Evolutionary conservation across 2,797 vertebrate genomes (phyloP), one percentile per base, ranked within the genome.

Genomic region (Coreius guichenoti): DNA sequence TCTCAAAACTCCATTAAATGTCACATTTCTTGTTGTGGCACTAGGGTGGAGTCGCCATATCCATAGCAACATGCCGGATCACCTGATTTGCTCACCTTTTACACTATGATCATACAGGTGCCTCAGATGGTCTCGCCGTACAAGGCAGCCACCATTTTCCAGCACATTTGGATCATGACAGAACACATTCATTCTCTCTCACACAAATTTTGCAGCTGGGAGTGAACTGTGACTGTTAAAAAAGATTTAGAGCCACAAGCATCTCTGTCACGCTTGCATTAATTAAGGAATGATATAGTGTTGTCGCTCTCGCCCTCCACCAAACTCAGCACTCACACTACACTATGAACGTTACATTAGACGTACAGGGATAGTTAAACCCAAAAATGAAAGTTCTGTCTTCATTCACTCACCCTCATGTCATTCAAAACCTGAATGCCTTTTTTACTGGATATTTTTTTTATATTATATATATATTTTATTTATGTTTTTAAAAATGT

Each of bases 191-290:
- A 82, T 56, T 45, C 56, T 73, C 74, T 51, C 73, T 43, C 26
- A 79, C 19, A 67, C 43, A n/a, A 49, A 82, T 69, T 80, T 74
- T 19, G 14, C 9, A 65, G 68, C 81, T 80, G 76, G 68, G 65
- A 69, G 33, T 65, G 45, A 56, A 84, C 58, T 68, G 14, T 49
- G 58, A 86, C 56, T 68, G 54, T 72, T 84, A 49, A 77, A 47
- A 45, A 63, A 73, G 85, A 88, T 86, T 86, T 84, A 84, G 39
- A 51, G 74, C 74, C 80, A 80, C 80, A 82, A 70, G 72, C 23
- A 80, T 67, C 56, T 75, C 85, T 84, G 87, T 84, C 87, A 86
- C 17, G 51, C 31, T 33, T 81, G 81, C 85, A 83, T 84, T 88
- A 83, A 84, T 86, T 88, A 82, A 43, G 29, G 23, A 45, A 69